Conservation (phyloP, 2,797 vertebrate species). For the Macroramphosus scolopax region DNA sequence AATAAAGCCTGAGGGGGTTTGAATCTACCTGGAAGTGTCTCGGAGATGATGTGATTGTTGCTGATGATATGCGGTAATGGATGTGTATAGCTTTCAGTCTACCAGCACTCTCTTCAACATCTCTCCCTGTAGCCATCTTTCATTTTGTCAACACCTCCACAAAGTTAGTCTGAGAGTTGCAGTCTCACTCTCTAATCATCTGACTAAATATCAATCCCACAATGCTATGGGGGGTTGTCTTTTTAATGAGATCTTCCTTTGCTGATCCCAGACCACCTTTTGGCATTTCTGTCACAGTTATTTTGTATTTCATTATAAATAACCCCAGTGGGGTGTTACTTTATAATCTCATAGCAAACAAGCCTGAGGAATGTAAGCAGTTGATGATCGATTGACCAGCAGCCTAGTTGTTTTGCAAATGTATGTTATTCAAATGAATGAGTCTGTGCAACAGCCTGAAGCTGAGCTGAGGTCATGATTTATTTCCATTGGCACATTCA, state of each 20-base stretch:
- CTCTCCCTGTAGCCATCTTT: conserved; percentile 37
- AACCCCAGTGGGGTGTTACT: conserved; percentile 50
- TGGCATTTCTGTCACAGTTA: conserved; percentile 56
- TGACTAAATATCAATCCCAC: conserved; percentile 37
- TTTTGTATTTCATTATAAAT: conserved; percentile 59
- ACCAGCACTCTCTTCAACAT: conserved; percentile 34
- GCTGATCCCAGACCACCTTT: conserved; percentile 59
- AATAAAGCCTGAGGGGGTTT: conserved; percentile 48
- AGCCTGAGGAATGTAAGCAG: conserved; percentile 54
- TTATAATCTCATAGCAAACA: conserved; percentile 66
- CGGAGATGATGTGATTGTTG: conserved; percentile 69
- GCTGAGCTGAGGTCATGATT: conserved; percentile 65
- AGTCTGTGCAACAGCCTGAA: conserved; percentile 63
- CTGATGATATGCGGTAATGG: conserved; percentile 65
- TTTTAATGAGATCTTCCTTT: conserved; percentile 50
- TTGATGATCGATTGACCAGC: conserved; percentile 64
- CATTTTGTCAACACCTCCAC: conserved; percentile 49
- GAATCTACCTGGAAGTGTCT: conserved; percentile 61
- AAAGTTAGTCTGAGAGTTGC: conserved; percentile 31
- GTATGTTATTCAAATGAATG: conserved; percentile 72
- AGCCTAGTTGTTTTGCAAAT: conserved; percentile 63
- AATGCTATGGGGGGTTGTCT: conserved; percentile 40
- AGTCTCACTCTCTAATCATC: conserved; percentile 36
- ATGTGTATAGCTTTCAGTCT: conserved; percentile 59
- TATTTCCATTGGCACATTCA: conserved; percentile 64